These are phyloP conservation scores for Hemicrepidius hirtus DNA, from an alignment of 2,888 invertebrate species.

Conservation along the genomic window DNA sequence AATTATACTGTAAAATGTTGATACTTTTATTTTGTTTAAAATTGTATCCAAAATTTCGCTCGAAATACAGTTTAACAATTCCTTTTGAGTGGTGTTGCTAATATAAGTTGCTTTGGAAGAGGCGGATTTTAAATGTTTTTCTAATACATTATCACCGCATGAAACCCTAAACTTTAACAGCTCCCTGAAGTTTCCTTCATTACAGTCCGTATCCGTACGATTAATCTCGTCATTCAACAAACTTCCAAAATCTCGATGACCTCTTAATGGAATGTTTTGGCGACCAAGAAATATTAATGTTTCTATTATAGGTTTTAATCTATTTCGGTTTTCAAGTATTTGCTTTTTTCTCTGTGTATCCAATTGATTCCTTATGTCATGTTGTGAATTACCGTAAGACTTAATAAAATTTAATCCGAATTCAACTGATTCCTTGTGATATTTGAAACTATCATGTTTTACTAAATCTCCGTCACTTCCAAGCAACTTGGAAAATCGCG, in stretches of 20 bases:
- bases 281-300: conserved; percentile 6
- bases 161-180: conserved; percentile 33
- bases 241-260: neutral
- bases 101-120: conserved; percentile 21
- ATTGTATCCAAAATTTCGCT: conserved; percentile 17
- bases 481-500: neutral
- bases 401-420: neutral
- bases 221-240: conserved; percentile 1
- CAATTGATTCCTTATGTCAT: neutral
- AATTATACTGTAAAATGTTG: neutral
- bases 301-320: neutral
- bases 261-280: conserved; percentile 7
- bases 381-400: neutral
- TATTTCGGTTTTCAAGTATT: neutral
- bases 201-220: neutral
- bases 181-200: conserved; percentile 37
- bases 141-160: conserved; percentile 29
- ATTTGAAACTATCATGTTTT: neutral
- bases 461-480: conserved; percentile 7
- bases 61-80: conserved; percentile 20
- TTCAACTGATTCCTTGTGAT: neutral
- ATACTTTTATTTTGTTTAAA: neutral
- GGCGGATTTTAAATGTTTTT: conserved; percentile 24
- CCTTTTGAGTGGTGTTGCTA: conserved; percentile 36
- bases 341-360: neutral